A percentile compares a stretch with the other conserved stretches of the same genome.
phyloP scores from a whole-genome alignment of 2,797 vertebrate species.

The Chelidonichthys spinosus region DNA sequence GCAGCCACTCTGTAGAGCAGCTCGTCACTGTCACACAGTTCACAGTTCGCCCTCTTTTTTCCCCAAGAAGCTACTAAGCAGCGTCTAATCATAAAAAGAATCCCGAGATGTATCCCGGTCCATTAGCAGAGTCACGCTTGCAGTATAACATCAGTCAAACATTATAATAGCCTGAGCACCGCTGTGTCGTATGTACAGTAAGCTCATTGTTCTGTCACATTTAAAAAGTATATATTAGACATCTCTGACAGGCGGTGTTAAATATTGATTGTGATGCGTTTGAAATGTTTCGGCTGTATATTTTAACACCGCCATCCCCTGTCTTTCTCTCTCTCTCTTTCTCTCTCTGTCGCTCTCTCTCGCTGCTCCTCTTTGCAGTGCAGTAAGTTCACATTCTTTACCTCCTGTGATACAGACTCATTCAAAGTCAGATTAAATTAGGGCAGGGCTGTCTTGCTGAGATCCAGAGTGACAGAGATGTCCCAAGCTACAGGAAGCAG shows the following conservation, averaged over 20 bases:
- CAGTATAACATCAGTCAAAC: conserved; percentile 72
- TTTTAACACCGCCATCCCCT: conserved; percentile 53
- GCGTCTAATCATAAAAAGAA: conserved; percentile 72
- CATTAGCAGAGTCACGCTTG: conserved; percentile 67
- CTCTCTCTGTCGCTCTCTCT: conserved; percentile 22
- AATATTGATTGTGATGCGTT: conserved; percentile 89
- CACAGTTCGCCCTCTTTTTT: conserved; percentile 58
- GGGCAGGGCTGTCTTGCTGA: conserved; percentile 86
- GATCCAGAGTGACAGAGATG: conserved; percentile 86
- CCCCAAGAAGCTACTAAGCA: conserved; percentile 58
- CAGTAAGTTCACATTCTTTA: conserved; percentile 82
- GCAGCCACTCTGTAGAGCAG: conserved; percentile 56
- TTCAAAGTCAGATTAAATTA: conserved; percentile 96
- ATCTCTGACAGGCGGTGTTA: conserved; percentile 83
- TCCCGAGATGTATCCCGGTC: conserved; percentile 60
- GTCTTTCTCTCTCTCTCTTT: conserved; percentile 49
- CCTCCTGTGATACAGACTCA: conserved; percentile 88
- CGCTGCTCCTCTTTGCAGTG: conserved; percentile 57
- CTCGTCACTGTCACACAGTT: conserved; percentile 64
- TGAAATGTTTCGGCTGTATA: conserved; percentile 86
- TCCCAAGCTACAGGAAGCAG: conserved; percentile 88
- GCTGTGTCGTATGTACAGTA: conserved; percentile 50
- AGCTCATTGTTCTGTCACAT: conserved; percentile 78
- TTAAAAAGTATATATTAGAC: conserved; percentile 69
- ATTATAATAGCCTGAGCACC: conserved; percentile 66